Evolutionary conservation across 2,113 vertebrate species (phyloP).

Genomic region (Melospiza georgiana): DNA sequence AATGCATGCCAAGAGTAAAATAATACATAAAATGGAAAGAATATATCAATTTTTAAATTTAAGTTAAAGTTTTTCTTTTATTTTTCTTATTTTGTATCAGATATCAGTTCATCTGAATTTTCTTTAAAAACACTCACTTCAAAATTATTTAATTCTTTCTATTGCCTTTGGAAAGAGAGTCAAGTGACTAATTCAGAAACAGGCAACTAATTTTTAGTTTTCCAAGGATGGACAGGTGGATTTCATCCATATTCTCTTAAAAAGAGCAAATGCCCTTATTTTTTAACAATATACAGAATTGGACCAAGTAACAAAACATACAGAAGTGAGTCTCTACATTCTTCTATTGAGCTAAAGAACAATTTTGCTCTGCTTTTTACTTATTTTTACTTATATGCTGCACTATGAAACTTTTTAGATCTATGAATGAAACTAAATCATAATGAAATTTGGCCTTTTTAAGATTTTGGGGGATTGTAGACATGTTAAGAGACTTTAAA

Average conservation of each 20-base stretch:
- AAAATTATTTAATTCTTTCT: not conserved
- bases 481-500: not conserved
- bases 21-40: not conserved
- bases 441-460: not conserved
- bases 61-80: not conserved
- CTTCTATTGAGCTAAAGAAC: not conserved
- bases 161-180: not conserved
- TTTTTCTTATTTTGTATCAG: not conserved
- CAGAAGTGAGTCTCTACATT: not conserved
- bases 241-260: not conserved
- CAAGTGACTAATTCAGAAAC: not conserved
- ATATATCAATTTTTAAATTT: not conserved
- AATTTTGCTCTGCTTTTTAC: not conserved
- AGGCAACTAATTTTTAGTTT: not conserved
- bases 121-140: not conserved
- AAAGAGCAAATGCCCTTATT: not conserved
- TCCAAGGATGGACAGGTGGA: not conserved
- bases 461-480: not conserved
- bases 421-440: not conserved
- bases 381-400: not conserved
- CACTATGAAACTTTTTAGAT: not conserved
- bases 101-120: not conserved
- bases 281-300: not conserved
- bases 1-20: not conserved
- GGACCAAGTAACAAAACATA: not conserved